Evolutionary conservation across 2,888 invertebrate species (phyloP).

Genomic region (Folsomia candida): DNA sequence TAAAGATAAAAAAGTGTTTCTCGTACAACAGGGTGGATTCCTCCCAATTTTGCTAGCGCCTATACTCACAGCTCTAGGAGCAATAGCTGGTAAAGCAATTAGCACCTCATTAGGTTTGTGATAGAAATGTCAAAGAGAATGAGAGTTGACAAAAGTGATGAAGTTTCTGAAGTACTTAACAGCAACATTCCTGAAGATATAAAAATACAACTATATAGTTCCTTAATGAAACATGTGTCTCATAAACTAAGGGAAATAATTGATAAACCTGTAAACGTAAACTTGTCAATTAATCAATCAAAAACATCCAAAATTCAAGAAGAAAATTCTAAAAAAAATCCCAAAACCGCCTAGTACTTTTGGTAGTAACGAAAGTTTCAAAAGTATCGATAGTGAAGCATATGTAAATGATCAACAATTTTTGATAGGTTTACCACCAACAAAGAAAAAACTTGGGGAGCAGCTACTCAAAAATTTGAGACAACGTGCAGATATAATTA

Average conservation of each 20-base stretch:
- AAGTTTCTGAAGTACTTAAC: constrained; percentile 9
- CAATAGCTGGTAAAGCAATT: constrained; percentile 18
- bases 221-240: constrained; percentile 7
- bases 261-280: background rate
- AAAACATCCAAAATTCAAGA: too few species aligned
- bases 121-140: constrained; percentile 37
- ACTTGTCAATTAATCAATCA: too few species aligned
- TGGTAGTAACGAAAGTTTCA: too few species aligned
- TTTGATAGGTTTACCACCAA: too few species aligned
- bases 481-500: constrained; percentile 14
- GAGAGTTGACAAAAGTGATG: constrained; percentile 15
- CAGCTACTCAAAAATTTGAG: too few species aligned
- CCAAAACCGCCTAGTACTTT: too few species aligned
- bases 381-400: too few species aligned
- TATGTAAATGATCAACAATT: too few species aligned
- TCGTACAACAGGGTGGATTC: constrained; percentile 15
- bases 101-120: background rate
- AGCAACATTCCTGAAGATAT: constrained; percentile 34
- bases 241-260: constrained; percentile 11
- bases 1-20: constrained; percentile 6
- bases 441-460: too few species aligned
- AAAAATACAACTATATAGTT: constrained; percentile 26
- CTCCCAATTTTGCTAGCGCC: constrained; percentile 19
- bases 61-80: constrained; percentile 21
- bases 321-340: too few species aligned